These are phyloP conservation scores for Xiphias gladius DNA, from an alignment of 2,113 vertebrate species.

Conservation along the genomic window DNA sequence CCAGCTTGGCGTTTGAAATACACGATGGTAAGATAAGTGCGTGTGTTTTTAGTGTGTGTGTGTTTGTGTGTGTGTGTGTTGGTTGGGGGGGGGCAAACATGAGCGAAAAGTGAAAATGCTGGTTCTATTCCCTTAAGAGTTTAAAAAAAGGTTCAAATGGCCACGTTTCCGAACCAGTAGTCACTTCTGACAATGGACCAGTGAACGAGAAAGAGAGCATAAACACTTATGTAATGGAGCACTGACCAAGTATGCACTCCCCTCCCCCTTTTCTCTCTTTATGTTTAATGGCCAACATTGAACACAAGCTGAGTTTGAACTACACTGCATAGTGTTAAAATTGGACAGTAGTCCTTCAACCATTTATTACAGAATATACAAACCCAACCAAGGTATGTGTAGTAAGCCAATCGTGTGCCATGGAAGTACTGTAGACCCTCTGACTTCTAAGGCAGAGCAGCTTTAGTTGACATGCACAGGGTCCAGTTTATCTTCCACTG, in stretches of 20 bases:
- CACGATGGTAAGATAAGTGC: slow-evolving; percentile 90
- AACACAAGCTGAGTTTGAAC: slow-evolving; percentile 3
- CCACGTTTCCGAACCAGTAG: slow-evolving; percentile 25
- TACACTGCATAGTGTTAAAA: not conserved
- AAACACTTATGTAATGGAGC: slow-evolving; percentile 64
- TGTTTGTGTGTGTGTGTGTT: not conserved
- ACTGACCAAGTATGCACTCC: slow-evolving; percentile 1
- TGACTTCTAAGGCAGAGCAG: slow-evolving; percentile 9
- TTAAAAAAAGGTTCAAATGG: slow-evolving; percentile 41
- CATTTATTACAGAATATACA: not conserved
- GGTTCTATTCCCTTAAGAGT: slow-evolving; percentile 44
- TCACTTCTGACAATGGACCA: slow-evolving; percentile 38
- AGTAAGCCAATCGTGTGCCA: not conserved
- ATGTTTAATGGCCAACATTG: slow-evolving; percentile 19
- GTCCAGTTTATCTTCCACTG: not conserved
- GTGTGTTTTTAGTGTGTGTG: slow-evolving; percentile 10
- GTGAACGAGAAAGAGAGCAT: slow-evolving; percentile 57
- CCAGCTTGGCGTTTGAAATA: slow-evolving; percentile 96
- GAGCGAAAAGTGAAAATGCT: slow-evolving; percentile 45
- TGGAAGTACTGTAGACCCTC: not conserved
- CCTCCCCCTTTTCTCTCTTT: not conserved
- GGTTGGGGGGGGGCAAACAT: not conserved
- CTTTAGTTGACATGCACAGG: not conserved
- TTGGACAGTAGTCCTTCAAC: not conserved
- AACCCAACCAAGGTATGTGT: not conserved